Conservation (phyloP, 2,113 vertebrate species). For the Ariopsis seemanni region DNA sequence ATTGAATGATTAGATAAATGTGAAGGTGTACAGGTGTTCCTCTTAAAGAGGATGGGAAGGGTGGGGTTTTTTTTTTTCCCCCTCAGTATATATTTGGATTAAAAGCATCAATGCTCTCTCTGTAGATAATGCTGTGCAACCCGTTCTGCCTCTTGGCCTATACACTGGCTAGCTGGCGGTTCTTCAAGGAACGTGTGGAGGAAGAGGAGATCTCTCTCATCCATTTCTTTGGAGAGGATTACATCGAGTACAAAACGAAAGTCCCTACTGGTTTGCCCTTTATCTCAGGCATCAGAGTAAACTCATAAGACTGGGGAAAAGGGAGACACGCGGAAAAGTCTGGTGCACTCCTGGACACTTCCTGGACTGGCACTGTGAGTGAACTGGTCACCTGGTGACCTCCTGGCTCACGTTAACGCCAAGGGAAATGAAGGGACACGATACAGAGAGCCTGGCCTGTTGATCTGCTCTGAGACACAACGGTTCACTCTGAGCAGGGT, state of each 20-base stretch:
- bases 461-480: constrained; percentile 45
- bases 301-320: constrained; percentile 65
- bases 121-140: constrained; percentile 90
- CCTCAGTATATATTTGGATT: background rate
- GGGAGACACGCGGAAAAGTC: constrained; percentile 25
- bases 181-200: constrained; percentile 93
- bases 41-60: background rate
- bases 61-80: too few species aligned
- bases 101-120: background rate
- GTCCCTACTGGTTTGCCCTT: constrained; percentile 92
- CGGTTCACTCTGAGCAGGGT: constrained; percentile 39
- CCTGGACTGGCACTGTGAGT: constrained; percentile 55
- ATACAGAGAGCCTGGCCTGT: constrained; percentile 48
- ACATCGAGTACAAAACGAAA: constrained; percentile 89
- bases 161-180: constrained; percentile 89
- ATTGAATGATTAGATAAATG: background rate
- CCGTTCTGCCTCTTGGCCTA: constrained; percentile 89
- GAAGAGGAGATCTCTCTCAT: constrained; percentile 93
- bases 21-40: background rate
- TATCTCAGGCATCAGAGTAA: constrained; percentile 88
- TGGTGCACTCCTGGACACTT: constrained; percentile 53
- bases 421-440: constrained; percentile 47
- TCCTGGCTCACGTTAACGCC: constrained; percentile 48
- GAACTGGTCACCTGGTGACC: constrained; percentile 51
- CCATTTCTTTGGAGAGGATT: constrained; percentile 94